phyloP scores from a whole-genome alignment of 2,888 invertebrate genomes.

The Drosophila barbarae region DNA sequence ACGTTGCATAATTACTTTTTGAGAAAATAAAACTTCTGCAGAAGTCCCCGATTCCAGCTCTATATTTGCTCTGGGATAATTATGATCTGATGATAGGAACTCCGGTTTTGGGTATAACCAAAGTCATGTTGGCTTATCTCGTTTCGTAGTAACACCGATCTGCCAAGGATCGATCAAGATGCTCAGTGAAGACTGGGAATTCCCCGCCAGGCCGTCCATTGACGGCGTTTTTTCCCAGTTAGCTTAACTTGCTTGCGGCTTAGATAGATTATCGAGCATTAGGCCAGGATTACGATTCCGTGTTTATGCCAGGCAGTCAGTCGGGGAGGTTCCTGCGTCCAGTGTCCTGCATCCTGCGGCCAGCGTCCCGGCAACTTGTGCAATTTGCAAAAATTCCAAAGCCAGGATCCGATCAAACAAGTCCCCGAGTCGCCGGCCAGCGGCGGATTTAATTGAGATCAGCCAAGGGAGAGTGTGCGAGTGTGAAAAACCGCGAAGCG shows the following conservation, averaged over 20 bases:
- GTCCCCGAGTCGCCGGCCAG: conserved; percentile 44
- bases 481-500: conserved; percentile 67
- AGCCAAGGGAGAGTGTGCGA: conserved; percentile 43
- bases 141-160: conserved; percentile 27
- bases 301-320: conserved; percentile 55
- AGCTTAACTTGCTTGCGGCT: conserved; percentile 69
- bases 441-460: conserved; percentile 70
- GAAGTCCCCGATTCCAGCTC: not conserved
- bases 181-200: conserved; percentile 51
- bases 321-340: not conserved
- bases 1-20: conserved; percentile 7
- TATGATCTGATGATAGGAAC: conserved; percentile 35
- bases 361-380: conserved; percentile 62
- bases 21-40: not conserved
- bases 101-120: conserved; percentile 39
- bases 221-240: conserved; percentile 70
- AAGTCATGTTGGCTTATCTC: conserved; percentile 39
- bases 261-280: conserved; percentile 66
- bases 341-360: conserved; percentile 7
- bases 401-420: conserved; percentile 69
- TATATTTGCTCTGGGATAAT: conserved; percentile 11
- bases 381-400: conserved; percentile 71
- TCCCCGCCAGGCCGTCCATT: conserved; percentile 63
- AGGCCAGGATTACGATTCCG: conserved; percentile 52
- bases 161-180: conserved; percentile 42